Conservation (phyloP, 1,140 invertebrate genomes). For the Drosophila ohnishii region DNA sequence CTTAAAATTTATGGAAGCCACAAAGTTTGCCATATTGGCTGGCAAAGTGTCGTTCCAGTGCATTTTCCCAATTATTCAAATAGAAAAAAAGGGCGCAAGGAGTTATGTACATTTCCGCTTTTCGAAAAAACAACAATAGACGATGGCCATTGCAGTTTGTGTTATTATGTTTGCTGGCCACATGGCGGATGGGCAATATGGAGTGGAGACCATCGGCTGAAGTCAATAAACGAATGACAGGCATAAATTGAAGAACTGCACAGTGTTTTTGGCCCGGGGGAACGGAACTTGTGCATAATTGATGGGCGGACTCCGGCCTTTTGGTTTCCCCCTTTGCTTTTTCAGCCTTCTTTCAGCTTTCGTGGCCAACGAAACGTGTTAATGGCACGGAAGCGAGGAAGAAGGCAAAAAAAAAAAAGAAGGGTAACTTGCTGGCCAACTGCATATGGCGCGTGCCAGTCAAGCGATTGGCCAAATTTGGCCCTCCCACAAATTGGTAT, state of each 20-base stretch:
- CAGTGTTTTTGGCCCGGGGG: conserved; percentile 29
- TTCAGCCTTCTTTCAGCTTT: conserved; percentile 13
- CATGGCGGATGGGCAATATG: conserved; percentile 65
- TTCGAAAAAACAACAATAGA: conserved; percentile 47
- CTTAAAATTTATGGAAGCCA: conserved; percentile 53
- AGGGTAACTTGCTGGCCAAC: conserved; percentile 32
- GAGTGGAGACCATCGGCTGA: conserved; percentile 48
- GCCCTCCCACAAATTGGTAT: conserved; percentile 56
- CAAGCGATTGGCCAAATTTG: conserved; percentile 73
- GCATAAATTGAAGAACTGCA: conserved; percentile 73
- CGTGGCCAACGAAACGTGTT: conserved; percentile 58
- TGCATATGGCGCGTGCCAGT: conserved; percentile 76
- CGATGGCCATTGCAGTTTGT: conserved; percentile 57
- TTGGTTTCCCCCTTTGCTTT: conserved; percentile 7
- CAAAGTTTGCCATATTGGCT: conserved; percentile 46
- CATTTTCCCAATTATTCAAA: conserved; percentile 12
- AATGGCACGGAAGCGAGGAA: conserved; percentile 73
- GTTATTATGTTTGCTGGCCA: conserved; percentile 57
- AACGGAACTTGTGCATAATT: conserved; percentile 77
- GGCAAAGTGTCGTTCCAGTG: conserved; percentile 26
- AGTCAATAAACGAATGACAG: conserved; percentile 40
- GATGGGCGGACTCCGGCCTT: conserved; percentile 38
- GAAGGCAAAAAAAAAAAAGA: conserved; percentile 13
- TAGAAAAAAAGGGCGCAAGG: conserved; percentile 13
- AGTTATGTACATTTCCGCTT: conserved; percentile 63